Evolutionary conservation across 2,797 vertebrate species (phyloP).

Genomic region (Manis crassicaudata): DNA sequence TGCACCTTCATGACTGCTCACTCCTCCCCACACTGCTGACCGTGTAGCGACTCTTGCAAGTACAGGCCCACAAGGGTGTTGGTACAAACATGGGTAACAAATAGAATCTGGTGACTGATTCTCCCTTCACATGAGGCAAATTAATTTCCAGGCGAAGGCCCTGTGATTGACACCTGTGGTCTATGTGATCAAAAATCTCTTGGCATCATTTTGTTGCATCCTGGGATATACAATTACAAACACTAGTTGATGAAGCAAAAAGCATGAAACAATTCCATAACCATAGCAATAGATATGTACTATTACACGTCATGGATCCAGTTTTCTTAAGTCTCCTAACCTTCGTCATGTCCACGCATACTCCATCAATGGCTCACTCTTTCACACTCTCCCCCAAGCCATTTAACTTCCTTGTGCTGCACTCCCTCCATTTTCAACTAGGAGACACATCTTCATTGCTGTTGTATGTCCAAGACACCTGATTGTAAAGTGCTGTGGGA

Average conservation of each 20-base stretch:
- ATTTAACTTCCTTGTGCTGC: neutral
- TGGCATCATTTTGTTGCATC: neutral
- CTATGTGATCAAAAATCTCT: neutral
- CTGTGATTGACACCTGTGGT: neutral
- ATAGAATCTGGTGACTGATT: neutral
- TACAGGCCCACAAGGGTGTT: neutral
- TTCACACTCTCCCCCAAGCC: neutral
- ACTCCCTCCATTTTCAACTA: conserved; percentile 1
- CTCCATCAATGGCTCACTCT: neutral
- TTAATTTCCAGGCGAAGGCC: neutral
- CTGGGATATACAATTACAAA: neutral
- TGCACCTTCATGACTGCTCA: no score
- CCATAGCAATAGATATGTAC: neutral
- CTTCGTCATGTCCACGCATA: neutral
- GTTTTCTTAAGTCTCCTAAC: neutral
- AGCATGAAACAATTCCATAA: neutral
- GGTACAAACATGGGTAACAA: neutral
- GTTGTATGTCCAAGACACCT: neutral
- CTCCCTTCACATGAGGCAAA: neutral
- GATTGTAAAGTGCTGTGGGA: neutral
- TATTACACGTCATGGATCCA: neutral
- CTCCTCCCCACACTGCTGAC: neutral
- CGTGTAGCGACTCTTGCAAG: neutral
- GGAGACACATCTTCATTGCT: neutral
- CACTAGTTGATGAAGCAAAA: neutral